Conservation (phyloP, 2,797 vertebrate genomes). For the Peromyscus aztecus region DNA sequence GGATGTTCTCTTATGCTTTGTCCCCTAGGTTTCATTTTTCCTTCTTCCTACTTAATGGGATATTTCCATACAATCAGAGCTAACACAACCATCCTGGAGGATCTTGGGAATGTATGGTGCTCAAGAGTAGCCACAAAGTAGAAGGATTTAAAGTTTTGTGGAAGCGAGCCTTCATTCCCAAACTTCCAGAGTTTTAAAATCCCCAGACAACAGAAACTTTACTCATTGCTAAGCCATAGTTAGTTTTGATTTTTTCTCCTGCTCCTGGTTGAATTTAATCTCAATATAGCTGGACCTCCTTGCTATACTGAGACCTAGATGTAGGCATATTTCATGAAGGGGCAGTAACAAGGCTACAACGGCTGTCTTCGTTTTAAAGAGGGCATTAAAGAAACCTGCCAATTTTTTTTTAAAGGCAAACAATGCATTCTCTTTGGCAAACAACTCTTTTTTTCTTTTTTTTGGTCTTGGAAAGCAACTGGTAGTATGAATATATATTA, state of each 20-base stretch:
- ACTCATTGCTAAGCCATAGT: background rate
- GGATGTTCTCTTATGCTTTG: background rate
- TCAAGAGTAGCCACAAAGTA: background rate
- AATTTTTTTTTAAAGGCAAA: background rate
- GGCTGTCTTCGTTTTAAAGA: slow-evolving; percentile 11
- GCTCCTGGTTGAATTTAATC: background rate
- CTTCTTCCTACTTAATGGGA: background rate
- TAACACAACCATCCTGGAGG: background rate
- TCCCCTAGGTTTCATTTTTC: background rate
- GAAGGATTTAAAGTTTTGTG: background rate
- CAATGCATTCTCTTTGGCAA: background rate
- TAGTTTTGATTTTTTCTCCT: background rate
- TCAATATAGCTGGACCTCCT: background rate
- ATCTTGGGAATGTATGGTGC: background rate
- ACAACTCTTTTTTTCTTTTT: background rate
- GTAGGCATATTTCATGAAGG: background rate
- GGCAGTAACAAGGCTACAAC: background rate
- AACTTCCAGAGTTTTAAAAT: background rate
- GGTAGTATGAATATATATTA: background rate
- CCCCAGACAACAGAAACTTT: background rate
- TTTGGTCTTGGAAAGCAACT: background rate
- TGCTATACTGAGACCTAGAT: background rate
- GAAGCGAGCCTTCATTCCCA: background rate
- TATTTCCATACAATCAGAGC: background rate
- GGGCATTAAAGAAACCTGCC: background rate